phyloP scores from a whole-genome alignment of 2,113 vertebrate species.

The Tauraco erythrolophus region DNA sequence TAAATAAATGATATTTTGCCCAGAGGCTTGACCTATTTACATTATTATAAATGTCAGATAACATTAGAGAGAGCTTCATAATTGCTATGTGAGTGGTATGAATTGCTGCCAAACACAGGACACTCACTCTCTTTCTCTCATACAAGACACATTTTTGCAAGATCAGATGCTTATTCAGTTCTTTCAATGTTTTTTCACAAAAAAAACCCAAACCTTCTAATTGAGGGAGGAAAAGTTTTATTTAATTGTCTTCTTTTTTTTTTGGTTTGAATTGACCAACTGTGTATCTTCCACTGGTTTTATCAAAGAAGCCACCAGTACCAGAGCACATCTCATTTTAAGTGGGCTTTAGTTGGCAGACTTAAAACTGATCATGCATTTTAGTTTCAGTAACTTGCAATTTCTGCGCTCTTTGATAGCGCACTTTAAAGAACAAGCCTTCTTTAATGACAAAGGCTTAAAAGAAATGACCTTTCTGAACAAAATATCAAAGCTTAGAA shows the following conservation, averaged over 20 bases:
- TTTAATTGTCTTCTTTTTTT: slow-evolving; percentile 68
- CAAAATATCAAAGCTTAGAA: slow-evolving; percentile 78
- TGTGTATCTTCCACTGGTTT: slow-evolving; percentile 23
- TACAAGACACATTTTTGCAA: background rate
- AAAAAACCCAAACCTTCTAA: background rate
- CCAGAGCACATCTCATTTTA: slow-evolving; percentile 73
- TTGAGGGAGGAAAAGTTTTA: slow-evolving; percentile 57
- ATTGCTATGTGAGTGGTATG: accelerated
- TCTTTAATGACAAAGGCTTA: slow-evolving; percentile 82
- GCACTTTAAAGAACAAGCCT: slow-evolving; percentile 78
- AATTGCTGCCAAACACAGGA: background rate
- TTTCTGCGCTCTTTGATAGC: slow-evolving; percentile 80
- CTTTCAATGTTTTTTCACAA: background rate
- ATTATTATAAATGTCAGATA: background rate
- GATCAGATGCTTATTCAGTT: background rate
- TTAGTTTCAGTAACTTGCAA: slow-evolving; percentile 82
- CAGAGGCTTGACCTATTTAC: background rate
- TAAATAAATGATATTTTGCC: background rate
- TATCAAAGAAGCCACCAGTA: slow-evolving; percentile 73
- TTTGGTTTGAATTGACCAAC: slow-evolving; percentile 59
- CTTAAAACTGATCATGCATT: slow-evolving; percentile 78
- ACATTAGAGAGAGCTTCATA: background rate
- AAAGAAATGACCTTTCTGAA: slow-evolving; percentile 81
- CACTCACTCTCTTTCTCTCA: background rate
- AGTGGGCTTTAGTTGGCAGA: slow-evolving; percentile 71